Conservation (phyloP, 1,140 invertebrate genomes). For the Zaprionus africanus region DNA sequence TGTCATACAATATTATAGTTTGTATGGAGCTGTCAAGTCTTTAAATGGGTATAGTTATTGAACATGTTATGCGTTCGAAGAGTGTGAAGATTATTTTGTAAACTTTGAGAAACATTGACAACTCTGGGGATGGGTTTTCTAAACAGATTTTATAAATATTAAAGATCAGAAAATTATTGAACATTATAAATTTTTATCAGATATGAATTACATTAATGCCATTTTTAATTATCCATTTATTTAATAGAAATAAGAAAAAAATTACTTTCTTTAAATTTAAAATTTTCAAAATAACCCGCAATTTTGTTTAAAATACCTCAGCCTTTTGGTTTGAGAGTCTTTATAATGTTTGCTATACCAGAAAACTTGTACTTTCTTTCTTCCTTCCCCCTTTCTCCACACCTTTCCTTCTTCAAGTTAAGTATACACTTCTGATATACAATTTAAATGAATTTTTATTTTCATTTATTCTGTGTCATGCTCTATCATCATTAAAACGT, state of each 20-base stretch:
- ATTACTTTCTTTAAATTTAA: neutral
- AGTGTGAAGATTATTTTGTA: neutral
- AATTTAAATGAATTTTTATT: slow-evolving; percentile 74
- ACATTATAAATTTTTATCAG: too few relatives aligned
- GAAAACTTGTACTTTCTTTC: neutral
- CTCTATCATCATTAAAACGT: slow-evolving; percentile 82
- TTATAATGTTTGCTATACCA: neutral
- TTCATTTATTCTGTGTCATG: slow-evolving; percentile 79
- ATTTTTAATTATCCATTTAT: neutral
- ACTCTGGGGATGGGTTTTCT: too few relatives aligned
- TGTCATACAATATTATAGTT: slow-evolving; percentile 8
- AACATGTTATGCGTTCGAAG: neutral
- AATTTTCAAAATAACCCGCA: neutral
- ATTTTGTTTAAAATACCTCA: neutral
- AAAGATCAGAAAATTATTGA: too few relatives aligned
- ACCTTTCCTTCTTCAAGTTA: neutral
- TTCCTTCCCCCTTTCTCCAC: neutral
- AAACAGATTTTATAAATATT: too few relatives aligned
- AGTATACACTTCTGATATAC: slow-evolving; percentile 21
- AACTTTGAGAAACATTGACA: neutral
- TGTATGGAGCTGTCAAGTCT: slow-evolving; percentile 1
- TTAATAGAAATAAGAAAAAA: neutral
- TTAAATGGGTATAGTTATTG: neutral
- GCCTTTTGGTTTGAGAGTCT: neutral
- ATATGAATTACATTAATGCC: neutral